Evolutionary conservation across 2,113 vertebrate species (phyloP), one percentile per base, ranked within the genome.

Genomic region (Epinephelus lanceolatus): DNA sequence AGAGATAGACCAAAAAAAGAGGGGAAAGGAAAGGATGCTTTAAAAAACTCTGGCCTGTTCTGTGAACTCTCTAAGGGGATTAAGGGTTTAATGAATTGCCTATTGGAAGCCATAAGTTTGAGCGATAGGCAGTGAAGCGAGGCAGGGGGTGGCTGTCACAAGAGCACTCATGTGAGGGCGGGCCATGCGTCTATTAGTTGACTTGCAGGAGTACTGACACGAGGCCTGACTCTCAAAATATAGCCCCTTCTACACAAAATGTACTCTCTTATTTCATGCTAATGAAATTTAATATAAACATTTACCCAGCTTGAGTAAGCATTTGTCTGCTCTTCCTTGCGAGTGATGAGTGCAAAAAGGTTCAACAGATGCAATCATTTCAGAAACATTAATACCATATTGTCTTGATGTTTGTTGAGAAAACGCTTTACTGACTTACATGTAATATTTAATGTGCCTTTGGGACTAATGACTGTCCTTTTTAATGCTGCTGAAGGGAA

Each of bases 21-120:
- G 56, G 23, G 70, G 65, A 76, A 68, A 77, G 78, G 73, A 81
- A 72, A 83, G 55, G 76, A 80, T 82, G 65, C 80, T 86, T 86
- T 83, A 49, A 79, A 89, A 89, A 91, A 74, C 63, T 70, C 25
- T 78, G 80, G 56, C 76, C 72, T 85, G 62, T 80, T 87, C 80
- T 23, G 45, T 84, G 87, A 88, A 86, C 85, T 87, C 83, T 82
- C 59, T 83, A 85, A 92, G 73, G 90, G 86, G 90, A 92, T 92
- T 95, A 90, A 84, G 69, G 80, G 66, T 91, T 91, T 92, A 91
- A 90, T 92, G 89, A 94, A 91, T 86, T 82, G 75, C 76, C 71
- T 40, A 85, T 77, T 90, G 84, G 83, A 81, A 70, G 60, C 83
- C 92, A 90, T 84, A 72, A 11, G 82, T 86, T 84, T 87, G 85